A percentile compares a stretch with the other conserved stretches of the same genome.
Evolutionary conservation across 2,888 invertebrate genomes (phyloP).

Genomic region (Drosophila ezoana): DNA sequence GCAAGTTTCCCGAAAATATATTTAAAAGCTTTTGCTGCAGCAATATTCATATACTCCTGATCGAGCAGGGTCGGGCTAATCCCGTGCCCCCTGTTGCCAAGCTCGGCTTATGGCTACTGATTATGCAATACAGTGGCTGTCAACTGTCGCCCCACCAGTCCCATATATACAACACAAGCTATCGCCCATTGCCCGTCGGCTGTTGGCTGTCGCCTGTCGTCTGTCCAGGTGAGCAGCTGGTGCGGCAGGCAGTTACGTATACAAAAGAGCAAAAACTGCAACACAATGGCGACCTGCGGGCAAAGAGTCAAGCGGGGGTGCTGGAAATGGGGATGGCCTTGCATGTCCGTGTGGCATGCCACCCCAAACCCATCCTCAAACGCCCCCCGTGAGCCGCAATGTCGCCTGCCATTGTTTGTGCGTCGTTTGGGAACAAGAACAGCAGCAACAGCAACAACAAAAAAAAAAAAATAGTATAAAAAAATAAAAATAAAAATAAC

Average conservation of each 20-base stretch:
- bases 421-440: slow-evolving; percentile 33
- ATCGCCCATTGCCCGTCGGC: not conserved
- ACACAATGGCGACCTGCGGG: slow-evolving; percentile 31
- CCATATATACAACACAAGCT: not conserved
- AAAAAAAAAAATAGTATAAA: slow-evolving; percentile 6
- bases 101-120: slow-evolving; percentile 4
- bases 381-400: slow-evolving; percentile 18
- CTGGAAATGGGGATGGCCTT: slow-evolving; percentile 47
- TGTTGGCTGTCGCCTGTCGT: slow-evolving; percentile 3
- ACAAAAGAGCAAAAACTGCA: slow-evolving; percentile 53
- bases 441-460: slow-evolving; percentile 18
- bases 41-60: not conserved
- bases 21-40: not conserved
- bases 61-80: slow-evolving; percentile 6
- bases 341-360: slow-evolving; percentile 40
- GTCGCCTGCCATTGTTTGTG: slow-evolving; percentile 53
- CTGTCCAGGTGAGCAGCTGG: slow-evolving; percentile 53
- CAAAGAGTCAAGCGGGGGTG: slow-evolving; percentile 13
- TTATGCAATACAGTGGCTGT: slow-evolving; percentile 44
- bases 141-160: slow-evolving; percentile 28
- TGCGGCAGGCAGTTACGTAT: slow-evolving; percentile 49
- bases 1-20: not conserved
- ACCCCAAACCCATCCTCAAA: not conserved
- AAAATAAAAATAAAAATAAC: slow-evolving; percentile 17
- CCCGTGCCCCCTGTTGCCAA: not conserved